Base-by-base conservation (phyloP, 2,888 invertebrate genomes). In the Leucozona laternaria region DNA sequence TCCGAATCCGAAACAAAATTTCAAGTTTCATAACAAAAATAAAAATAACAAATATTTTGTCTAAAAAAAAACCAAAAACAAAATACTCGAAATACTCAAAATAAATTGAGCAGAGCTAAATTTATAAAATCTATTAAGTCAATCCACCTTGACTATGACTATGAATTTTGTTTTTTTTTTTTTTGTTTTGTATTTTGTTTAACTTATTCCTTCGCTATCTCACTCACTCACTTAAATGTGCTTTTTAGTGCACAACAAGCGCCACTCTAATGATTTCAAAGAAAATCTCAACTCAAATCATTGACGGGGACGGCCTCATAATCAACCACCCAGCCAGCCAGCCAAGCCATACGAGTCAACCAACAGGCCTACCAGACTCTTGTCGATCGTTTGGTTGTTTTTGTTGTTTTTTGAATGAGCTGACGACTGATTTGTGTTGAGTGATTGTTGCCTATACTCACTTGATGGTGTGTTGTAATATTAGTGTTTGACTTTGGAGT, bases 121-220 rank as follows among this genome's bases (percentile, higher is more conserved):
- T 80, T 80, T 80, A 80, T 50, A 73, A 86, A 81, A 75, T 86
- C 64, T 79, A 79, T 79, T 58, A 71, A 82, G 55, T 58, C 73
- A 66, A 82, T 79, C 78, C 58, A 86, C 86, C 86, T 86, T 86
- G 86, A 82, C 78, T 82, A 85, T 85, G 84, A 85, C 84, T 85
- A 82, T 86, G 86, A 86, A 82, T 82, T 77, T 57, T 75, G 48
- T 68, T 80, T 68, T 34, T 50, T 48, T 8, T 78, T 50, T 62
- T 34, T 70, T 43, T n/a, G n/a, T n/a, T 76, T 53, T 57, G 13
- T 71, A 15, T 17, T 76, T 43, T 60, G 37, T 71, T 43, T n/a
- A n/a, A 4, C 4, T 17, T 45, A 31, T 78, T 60, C 22, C 50
- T 15, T 78, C 34, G 37, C 31, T 40, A 22, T 58, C 20, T 58